These are phyloP conservation scores for Oryctes rhinoceros DNA, from an alignment of 1,140 invertebrate genomes.

Conservation along the genomic window DNA sequence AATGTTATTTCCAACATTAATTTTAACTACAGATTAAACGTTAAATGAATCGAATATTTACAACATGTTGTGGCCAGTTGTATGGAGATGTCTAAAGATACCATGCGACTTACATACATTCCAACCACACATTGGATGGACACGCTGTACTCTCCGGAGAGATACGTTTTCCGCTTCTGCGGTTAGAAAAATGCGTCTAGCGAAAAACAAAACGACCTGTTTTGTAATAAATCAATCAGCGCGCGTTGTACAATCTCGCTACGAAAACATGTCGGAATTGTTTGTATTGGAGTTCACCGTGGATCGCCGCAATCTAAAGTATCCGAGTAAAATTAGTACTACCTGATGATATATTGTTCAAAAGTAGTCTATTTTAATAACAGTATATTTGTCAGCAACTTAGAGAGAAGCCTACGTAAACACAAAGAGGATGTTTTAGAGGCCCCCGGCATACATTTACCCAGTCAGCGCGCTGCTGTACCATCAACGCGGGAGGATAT, in stretches of 20 bases:
- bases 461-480: neutral
- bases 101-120: no score
- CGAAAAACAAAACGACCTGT: constrained; percentile 2
- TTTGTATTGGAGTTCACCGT: constrained; percentile 27
- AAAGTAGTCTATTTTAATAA: constrained; percentile 35
- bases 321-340: constrained; percentile 20
- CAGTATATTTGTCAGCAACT: constrained; percentile 33
- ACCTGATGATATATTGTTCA: constrained; percentile 36
- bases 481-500: constrained; percentile 36
- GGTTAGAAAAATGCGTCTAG: constrained; percentile 1
- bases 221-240: constrained; percentile 30
- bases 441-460: constrained; percentile 13
- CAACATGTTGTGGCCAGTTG: no score
- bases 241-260: constrained; percentile 14
- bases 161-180: neutral
- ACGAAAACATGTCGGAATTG: constrained; percentile 22
- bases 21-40: no score
- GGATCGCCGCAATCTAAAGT: neutral
- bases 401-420: constrained; percentile 27
- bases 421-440: neutral
- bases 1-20: no score
- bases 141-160: no score
- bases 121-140: no score
- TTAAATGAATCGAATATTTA: no score
- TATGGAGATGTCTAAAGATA: no score